phyloP scores from a whole-genome alignment of 2,113 vertebrate genomes.

The Mormyrus iriodes region DNA sequence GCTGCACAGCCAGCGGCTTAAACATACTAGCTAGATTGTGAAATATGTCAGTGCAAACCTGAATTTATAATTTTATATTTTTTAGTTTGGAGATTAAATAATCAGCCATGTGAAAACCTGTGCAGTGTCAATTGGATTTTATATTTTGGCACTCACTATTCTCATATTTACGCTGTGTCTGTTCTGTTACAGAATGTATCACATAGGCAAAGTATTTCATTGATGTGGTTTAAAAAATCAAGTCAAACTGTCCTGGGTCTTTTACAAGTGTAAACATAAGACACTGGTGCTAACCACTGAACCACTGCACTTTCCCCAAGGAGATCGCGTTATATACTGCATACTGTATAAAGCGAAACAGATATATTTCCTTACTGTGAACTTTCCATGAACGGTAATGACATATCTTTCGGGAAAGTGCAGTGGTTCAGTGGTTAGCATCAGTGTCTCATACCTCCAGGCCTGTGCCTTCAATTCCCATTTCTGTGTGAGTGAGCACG shows the following conservation, averaged over 20 bases:
- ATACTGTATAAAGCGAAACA: not conserved
- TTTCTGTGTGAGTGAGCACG: not conserved
- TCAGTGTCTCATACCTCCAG: not conserved
- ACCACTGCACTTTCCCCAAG: too few species aligned
- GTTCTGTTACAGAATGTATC: not conserved
- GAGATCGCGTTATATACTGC: too few species aligned
- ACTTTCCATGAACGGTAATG: not conserved
- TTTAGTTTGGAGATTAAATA: not conserved
- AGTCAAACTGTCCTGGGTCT: not conserved
- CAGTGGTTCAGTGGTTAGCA: not conserved
- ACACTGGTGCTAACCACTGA: too few species aligned
- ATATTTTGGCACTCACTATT: not conserved
- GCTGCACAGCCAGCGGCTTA: not conserved
- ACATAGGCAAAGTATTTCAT: not conserved
- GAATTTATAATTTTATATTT: not conserved
- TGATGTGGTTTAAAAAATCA: not conserved
- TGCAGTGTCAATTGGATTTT: not conserved
- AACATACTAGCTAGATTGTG: not conserved
- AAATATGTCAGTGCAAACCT: not conserved
- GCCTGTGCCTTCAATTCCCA: not conserved
- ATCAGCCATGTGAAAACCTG: not conserved
- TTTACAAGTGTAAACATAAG: not conserved
- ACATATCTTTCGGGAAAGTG: not conserved
- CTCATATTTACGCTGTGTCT: not conserved
- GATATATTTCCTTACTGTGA: not conserved